Conservation (phyloP, 2,113 vertebrate species). For the Melanocharis versteri region DNA sequence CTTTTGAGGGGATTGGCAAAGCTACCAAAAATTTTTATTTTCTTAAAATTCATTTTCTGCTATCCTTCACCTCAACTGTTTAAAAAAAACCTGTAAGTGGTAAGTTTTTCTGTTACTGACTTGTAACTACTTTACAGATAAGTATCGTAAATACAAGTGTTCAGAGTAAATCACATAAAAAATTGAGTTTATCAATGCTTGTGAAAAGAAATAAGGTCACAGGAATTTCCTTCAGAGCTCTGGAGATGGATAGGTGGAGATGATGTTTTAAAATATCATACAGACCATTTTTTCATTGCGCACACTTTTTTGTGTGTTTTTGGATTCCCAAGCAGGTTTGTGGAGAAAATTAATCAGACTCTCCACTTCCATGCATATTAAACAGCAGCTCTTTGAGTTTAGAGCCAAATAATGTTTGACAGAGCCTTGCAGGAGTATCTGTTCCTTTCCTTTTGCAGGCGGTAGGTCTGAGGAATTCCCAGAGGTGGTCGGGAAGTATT, state of each 20-base stretch:
- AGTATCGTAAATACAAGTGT: background rate
- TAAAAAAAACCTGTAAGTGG: background rate
- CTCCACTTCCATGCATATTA: background rate
- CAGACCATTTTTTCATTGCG: background rate
- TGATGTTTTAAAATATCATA: background rate
- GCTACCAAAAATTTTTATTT: background rate
- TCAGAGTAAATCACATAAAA: background rate
- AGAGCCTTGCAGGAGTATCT: background rate
- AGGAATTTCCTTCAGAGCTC: background rate
- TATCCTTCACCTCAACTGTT: background rate
- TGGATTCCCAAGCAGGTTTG: background rate
- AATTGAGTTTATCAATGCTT: background rate
- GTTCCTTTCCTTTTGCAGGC: background rate
- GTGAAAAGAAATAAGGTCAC: background rate
- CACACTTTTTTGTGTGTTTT: background rate
- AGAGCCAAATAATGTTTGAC: background rate
- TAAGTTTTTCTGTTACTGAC: background rate
- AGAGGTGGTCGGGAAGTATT: background rate
- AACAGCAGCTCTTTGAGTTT: background rate
- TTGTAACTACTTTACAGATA: background rate
- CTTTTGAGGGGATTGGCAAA: background rate
- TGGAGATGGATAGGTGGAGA: background rate
- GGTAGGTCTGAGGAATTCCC: conserved; percentile 8
- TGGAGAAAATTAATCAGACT: background rate
- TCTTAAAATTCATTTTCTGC: background rate